phyloP scores from a whole-genome alignment of 2,113 vertebrate species.

The Menura novaehollandiae region DNA sequence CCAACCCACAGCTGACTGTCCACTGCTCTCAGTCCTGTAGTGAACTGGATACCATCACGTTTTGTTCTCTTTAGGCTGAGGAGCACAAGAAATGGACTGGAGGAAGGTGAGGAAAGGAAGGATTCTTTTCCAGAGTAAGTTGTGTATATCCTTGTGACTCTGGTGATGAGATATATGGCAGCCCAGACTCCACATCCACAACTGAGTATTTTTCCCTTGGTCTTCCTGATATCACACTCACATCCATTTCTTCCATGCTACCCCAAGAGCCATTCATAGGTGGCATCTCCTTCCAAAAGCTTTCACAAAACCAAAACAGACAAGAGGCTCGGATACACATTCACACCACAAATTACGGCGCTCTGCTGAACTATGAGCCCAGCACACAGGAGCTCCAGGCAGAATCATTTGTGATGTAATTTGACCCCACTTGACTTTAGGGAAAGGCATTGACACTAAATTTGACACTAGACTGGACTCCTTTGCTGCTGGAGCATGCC shows the following conservation, averaged over 20 bases:
- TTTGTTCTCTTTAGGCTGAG: background rate
- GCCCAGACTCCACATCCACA: background rate
- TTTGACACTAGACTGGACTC: background rate
- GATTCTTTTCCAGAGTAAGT: background rate
- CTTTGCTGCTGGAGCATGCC: background rate
- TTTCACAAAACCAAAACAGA: background rate
- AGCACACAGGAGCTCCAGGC: background rate
- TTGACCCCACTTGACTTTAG: background rate
- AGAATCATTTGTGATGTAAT: background rate
- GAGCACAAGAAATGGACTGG: background rate
- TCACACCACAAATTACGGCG: background rate
- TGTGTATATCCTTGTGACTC: background rate
- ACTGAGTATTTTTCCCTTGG: fast-evolving
- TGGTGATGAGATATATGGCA: background rate
- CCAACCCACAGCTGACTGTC: constrained; percentile 40
- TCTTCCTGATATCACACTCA: background rate
- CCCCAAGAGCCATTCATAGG: background rate
- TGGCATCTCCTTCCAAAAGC: background rate
- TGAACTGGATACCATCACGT: background rate
- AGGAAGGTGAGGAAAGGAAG: background rate
- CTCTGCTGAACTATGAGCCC: background rate
- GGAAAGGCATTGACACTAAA: background rate
- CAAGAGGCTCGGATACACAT: background rate
- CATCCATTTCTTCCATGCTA: background rate
- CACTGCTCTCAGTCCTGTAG: background rate